These are phyloP conservation scores for Drosophila tripunctata DNA, from an alignment of 2,888 invertebrate genomes.

Conservation along the genomic window DNA sequence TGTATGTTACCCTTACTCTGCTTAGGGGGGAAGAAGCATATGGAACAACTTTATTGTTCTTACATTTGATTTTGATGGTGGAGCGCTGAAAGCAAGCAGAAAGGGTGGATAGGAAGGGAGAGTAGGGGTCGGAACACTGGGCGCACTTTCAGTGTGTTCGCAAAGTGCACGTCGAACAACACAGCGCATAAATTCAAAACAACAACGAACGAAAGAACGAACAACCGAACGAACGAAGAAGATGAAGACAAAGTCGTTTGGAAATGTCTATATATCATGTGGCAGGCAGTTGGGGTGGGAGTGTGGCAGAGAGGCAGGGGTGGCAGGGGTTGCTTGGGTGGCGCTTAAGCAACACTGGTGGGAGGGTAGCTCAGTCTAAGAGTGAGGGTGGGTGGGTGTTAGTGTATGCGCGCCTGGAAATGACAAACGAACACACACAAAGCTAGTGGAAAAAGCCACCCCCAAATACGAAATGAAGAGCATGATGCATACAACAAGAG, in stretches of 20 bases:
- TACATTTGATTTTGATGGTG: conserved; percentile 66
- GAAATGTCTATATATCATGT: conserved; percentile 76
- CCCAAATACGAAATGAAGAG: conserved; percentile 26
- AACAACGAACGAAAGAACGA: neutral
- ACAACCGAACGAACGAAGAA: neutral
- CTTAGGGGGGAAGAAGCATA: conserved; percentile 58
- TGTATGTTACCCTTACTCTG: conserved; percentile 27
- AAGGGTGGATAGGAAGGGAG: neutral
- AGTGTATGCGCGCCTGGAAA: conserved; percentile 42
- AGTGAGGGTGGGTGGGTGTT: conserved; percentile 19
- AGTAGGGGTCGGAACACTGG: neutral
- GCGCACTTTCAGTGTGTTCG: conserved; percentile 59
- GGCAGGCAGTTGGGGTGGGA: neutral
- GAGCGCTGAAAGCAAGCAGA: neutral
- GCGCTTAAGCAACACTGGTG: neutral
- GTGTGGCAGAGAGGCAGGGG: neutral
- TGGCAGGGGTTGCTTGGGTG: neutral
- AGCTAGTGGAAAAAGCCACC: conserved; percentile 50
- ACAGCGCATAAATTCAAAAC: conserved; percentile 62
- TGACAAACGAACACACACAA: conserved; percentile 25
- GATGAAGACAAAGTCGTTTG: conserved; percentile 50
- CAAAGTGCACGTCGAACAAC: conserved; percentile 64
- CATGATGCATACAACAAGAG: conserved; percentile 18
- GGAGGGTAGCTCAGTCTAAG: neutral
- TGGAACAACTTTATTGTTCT: conserved; percentile 75